Conservation (phyloP, 2,888 invertebrate species). For the Sminthurides aquaticus region DNA sequence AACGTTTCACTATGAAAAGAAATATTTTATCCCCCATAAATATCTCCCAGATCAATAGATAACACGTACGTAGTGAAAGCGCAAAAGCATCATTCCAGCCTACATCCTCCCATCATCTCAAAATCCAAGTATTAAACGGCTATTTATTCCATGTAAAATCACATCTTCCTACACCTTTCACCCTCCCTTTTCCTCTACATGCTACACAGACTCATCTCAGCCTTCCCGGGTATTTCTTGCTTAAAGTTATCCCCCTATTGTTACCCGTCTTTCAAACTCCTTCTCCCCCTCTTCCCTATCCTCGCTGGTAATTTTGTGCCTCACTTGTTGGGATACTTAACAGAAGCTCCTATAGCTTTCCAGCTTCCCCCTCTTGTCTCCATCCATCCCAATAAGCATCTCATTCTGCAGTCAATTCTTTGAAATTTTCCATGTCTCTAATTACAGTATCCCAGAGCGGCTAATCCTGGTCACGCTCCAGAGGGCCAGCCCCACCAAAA, state of each 20-base stretch:
- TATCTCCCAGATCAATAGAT: conserved; percentile 7
- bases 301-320: not conserved
- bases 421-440: not conserved
- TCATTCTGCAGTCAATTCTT: not conserved
- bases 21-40: not conserved
- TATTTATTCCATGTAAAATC: not conserved
- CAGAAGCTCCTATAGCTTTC: not conserved
- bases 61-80: not conserved
- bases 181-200: not conserved
- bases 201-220: not conserved
- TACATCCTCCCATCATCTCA: not conserved
- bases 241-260: not conserved
- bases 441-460: not conserved
- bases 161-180: not conserved
- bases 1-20: not conserved
- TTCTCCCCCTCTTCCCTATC: not conserved
- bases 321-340: too few species aligned
- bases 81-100: not conserved
- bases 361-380: not conserved
- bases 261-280: not conserved
- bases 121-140: too few species aligned
- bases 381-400: not conserved
- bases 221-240: too few species aligned
- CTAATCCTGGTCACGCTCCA: not conserved
- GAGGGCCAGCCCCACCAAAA: not conserved